Percentiles rank a stretch among this genome's conserved stretches.
Evolutionary conservation across 92 coral and sea anemone species (phyloP).

Genomic region (Epizoanthus ramosus): DNA sequence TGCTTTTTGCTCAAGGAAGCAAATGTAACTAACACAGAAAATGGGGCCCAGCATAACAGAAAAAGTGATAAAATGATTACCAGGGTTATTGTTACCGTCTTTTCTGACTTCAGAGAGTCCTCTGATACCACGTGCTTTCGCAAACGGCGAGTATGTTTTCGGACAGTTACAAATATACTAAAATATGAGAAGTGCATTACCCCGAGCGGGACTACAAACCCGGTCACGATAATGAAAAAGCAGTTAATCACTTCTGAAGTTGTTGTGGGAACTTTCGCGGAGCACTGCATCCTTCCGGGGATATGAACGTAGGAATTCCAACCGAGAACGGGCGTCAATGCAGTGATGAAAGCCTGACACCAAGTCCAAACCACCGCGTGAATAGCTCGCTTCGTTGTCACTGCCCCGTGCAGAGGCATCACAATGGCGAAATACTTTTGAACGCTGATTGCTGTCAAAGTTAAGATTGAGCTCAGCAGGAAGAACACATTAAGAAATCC

Average conservation of each 20-base stretch:
- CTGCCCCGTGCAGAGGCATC: constrained; percentile 40
- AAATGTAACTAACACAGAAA: constrained; percentile 53
- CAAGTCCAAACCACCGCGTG: constrained; percentile 59
- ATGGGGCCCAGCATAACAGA: constrained; percentile 70
- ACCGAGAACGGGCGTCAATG: constrained; percentile 59
- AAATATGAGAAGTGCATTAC: constrained; percentile 64
- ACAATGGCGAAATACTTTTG: constrained; percentile 64
- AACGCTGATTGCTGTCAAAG: constrained; percentile 68
- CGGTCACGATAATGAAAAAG: constrained; percentile 62
- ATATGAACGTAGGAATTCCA: constrained; percentile 68
- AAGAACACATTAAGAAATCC: constrained; percentile 67
- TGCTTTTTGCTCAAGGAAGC: constrained; percentile 52
- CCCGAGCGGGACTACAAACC: constrained; percentile 66
- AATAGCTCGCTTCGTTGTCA: constrained; percentile 51
- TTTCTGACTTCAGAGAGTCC: constrained; percentile 48
- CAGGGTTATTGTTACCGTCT: constrained; percentile 53
- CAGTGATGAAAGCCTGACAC: constrained; percentile 55
- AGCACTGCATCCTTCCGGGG: constrained; percentile 66
- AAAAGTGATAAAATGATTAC: constrained; percentile 60
- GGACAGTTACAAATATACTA: constrained; percentile 59
- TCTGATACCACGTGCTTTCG: constrained; percentile 47
- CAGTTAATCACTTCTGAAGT: constrained; percentile 56
- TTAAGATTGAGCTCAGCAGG: constrained; percentile 56
- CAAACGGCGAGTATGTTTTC: constrained; percentile 57
- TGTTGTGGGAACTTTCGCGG: constrained; percentile 53